phyloP scores from a whole-genome alignment of 2,888 invertebrate genomes.

The Aleiodes leptofemur region DNA sequence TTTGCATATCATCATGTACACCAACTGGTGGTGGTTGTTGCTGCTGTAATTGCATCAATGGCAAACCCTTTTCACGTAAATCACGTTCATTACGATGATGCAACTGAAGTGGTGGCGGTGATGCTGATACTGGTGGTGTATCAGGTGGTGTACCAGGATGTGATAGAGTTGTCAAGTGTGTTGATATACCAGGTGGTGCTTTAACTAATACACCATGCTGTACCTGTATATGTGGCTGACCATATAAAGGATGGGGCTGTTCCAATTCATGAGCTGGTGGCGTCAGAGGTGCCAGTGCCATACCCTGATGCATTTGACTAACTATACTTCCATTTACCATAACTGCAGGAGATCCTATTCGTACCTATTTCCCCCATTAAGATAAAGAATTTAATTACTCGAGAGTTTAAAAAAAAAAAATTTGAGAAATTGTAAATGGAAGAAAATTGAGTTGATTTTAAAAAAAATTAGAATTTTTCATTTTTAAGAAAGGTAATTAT shows the following conservation, averaged over 20 bases:
- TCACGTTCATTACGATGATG: conserved; percentile 67
- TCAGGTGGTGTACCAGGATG: conserved; percentile 91
- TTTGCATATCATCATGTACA: conserved; percentile 66
- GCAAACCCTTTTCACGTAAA: conserved; percentile 63
- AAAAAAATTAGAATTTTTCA: too few relatives aligned
- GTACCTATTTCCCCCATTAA: conserved; percentile 60
- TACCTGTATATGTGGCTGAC: conserved; percentile 72
- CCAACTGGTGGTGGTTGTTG: conserved; percentile 58
- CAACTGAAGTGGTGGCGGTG: conserved; percentile 77
- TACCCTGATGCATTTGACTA: conserved; percentile 62
- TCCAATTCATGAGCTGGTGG: conserved; percentile 81
- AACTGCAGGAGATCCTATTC: conserved; percentile 67
- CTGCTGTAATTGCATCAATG: conserved; percentile 60
- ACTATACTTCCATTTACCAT: conserved; percentile 70
- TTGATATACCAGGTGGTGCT: conserved; percentile 69
- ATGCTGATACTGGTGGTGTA: conserved; percentile 84
- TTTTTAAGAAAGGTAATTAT: too few relatives aligned
- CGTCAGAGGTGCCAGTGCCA: conserved; percentile 76
- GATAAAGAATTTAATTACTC: conserved; percentile 17
- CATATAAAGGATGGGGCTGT: conserved; percentile 70
- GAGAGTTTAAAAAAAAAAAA: background rate
- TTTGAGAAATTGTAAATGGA: background rate
- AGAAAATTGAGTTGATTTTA: background rate
- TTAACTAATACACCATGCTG: conserved; percentile 72
- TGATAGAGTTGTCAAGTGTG: conserved; percentile 69